These are phyloP conservation scores for Gasterosteus aculeatus DNA, from an alignment of 2,113 vertebrate genomes.

Conservation along the genomic window DNA sequence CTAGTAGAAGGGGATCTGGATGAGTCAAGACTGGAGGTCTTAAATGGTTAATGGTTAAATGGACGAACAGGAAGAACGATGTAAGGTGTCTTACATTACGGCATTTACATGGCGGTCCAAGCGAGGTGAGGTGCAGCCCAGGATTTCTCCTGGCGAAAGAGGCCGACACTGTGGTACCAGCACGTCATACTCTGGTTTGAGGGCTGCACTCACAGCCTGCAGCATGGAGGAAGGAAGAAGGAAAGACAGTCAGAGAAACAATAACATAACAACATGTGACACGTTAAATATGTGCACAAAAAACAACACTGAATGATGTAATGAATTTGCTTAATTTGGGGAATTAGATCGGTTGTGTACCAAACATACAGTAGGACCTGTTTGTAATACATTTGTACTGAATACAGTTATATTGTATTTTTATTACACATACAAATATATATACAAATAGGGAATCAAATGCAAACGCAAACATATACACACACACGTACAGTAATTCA, in stretches of 20 bases:
- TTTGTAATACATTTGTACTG: neutral
- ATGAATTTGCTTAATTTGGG: neutral
- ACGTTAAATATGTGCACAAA: neutral
- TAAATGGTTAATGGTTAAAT: neutral
- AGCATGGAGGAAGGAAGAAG: conserved; percentile 19
- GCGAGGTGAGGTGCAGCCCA: conserved; percentile 92
- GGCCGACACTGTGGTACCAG: conserved; percentile 94
- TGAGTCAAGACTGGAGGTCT: conserved; percentile 38
- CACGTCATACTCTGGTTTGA: conserved; percentile 87
- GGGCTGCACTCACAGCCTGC: conserved; percentile 80
- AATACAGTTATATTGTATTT: no score
- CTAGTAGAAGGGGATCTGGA: neutral
- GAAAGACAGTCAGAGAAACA: neutral
- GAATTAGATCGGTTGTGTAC: neutral
- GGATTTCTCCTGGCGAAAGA: conserved; percentile 94
- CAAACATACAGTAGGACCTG: neutral
- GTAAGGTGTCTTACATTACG: conserved; percentile 87
- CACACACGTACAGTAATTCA: no score
- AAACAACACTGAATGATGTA: neutral
- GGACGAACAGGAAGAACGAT: conserved; percentile 14
- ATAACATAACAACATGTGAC: neutral
- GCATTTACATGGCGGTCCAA: conserved; percentile 85
- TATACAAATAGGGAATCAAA: no score
- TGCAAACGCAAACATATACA: no score
- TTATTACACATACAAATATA: no score